Evolutionary conservation across 1,140 invertebrate genomes (phyloP).

Genomic region (Eufriesea mexicana): DNA sequence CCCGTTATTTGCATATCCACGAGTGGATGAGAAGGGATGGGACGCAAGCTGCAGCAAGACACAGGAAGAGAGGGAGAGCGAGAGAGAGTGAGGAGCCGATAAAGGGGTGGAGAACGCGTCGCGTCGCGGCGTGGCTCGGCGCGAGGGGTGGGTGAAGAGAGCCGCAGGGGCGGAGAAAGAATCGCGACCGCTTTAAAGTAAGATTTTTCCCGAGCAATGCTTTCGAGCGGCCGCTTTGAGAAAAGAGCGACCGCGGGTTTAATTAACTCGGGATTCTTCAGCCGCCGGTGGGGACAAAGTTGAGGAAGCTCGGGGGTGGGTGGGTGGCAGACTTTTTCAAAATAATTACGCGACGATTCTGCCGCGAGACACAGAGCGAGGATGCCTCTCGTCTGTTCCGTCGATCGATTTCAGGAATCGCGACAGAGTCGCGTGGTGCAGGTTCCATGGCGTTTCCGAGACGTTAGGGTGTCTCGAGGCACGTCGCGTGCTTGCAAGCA

Average conservation of each 20-base stretch:
- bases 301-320: background rate
- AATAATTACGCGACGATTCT: conserved; percentile 27
- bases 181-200: conserved; percentile 48
- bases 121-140: too few relatives aligned
- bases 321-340: conserved; percentile 5
- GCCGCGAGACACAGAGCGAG: background rate
- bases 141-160: background rate
- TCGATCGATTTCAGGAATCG: conserved; percentile 3
- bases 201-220: conserved; percentile 19
- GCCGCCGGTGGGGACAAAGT: too few relatives aligned
- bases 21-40: background rate
- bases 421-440: background rate
- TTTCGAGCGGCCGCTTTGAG: conserved; percentile 31
- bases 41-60: background rate
- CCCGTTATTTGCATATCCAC: conserved; percentile 29
- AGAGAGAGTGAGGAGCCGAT: too few relatives aligned
- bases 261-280: conserved; percentile 40
- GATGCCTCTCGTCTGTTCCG: background rate
- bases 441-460: background rate
- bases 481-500: background rate
- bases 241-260: conserved; percentile 30
- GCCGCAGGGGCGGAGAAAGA: conserved; percentile 1
- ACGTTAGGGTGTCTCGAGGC: background rate
- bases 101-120: background rate
- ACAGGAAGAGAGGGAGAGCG: background rate